Base-by-base conservation (phyloP, 2,888 invertebrate species). In the Cheilosia soror region DNA sequence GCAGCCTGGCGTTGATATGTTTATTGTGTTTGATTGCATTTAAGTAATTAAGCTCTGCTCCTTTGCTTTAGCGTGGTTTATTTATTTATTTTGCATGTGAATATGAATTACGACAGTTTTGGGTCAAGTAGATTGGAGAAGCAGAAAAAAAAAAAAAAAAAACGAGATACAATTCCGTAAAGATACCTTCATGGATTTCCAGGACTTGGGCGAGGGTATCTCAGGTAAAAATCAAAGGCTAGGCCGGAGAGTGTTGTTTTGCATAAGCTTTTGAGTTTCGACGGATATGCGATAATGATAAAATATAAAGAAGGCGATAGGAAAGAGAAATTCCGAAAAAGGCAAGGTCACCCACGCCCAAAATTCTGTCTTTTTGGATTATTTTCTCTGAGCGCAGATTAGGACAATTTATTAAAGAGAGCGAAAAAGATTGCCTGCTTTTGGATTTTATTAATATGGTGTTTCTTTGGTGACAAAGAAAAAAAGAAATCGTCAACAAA, bases 21-120 rank as follows among this genome's bases (percentile, higher is more conserved):
- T 85, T 85, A 85, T 85, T 85, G 80, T 85, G 76, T 81, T 85
- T 85, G 85, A 85, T 85, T 85, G 80, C 85, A 81, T 85, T 85
- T 85, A 77, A 85, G 80, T 81, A 85, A 85, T 85, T 85, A 85
- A 85, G 76, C 72, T 66, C 42, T 68, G 76, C 80, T 80, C 76
- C 72, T 85, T 85, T 84, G 60, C 37, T 71, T 63, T 75, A 42
- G 62, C 37, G 57, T 6, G 51, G 47, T 42, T 49, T 75, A 55
- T 79, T 84, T 85, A 44, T 85, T 85, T 82, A 72, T 58, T 76
- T 76, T 75, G 49, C 25, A 31, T 68, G 62, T 31, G 81, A 77
- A 81, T 81, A 80, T 80, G 68, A 81, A 85, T 85, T 72, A 80
- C 76, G 85, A 85, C 85, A 81, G 80, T 85, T 85, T 80, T 81